These are phyloP conservation scores for Grammatotria lemairii DNA, from an alignment of 2,113 vertebrate genomes.

Conservation along the genomic window DNA sequence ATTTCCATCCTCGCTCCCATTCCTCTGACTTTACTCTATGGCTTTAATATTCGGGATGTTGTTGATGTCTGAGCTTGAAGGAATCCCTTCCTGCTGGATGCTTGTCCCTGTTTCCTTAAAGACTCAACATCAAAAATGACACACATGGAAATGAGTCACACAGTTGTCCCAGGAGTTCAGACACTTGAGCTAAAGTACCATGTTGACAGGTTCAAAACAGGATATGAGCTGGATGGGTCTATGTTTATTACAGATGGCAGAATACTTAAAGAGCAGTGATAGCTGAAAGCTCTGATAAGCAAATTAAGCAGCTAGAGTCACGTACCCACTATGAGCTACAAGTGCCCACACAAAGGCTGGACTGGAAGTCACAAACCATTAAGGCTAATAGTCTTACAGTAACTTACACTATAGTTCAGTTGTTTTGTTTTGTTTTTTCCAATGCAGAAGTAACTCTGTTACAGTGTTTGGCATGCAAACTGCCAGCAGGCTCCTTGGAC, in stretches of 20 bases:
- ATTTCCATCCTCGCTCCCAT: conserved; percentile 59
- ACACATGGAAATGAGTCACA: conserved; percentile 72
- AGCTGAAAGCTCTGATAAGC: conserved; percentile 50
- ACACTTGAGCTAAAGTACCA: conserved; percentile 54
- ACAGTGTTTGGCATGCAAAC: not conserved
- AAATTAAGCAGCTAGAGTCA: conserved; percentile 29
- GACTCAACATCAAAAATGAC: conserved; percentile 72
- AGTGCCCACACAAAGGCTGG: not conserved
- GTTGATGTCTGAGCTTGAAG: conserved; percentile 69
- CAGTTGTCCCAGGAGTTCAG: conserved; percentile 47
- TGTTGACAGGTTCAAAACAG: conserved; percentile 76
- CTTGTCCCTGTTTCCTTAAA: conserved; percentile 66
- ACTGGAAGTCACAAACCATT: not conserved
- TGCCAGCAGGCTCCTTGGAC: not conserved
- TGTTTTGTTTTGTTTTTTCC: not conserved
- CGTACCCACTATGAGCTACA: conserved; percentile 5
- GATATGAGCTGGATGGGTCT: conserved; percentile 58
- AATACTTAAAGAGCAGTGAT: conserved; percentile 51
- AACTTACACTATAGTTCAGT: not conserved
- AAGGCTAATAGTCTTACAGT: not conserved
- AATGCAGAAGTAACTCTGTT: not conserved
- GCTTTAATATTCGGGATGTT: conserved; percentile 58
- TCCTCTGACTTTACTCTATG: conserved; percentile 36
- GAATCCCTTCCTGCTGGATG: conserved; percentile 75
- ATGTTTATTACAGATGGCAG: conserved; percentile 65